Base-by-base conservation (phyloP, 2,888 invertebrate genomes). In the Drosophila cognata region DNA sequence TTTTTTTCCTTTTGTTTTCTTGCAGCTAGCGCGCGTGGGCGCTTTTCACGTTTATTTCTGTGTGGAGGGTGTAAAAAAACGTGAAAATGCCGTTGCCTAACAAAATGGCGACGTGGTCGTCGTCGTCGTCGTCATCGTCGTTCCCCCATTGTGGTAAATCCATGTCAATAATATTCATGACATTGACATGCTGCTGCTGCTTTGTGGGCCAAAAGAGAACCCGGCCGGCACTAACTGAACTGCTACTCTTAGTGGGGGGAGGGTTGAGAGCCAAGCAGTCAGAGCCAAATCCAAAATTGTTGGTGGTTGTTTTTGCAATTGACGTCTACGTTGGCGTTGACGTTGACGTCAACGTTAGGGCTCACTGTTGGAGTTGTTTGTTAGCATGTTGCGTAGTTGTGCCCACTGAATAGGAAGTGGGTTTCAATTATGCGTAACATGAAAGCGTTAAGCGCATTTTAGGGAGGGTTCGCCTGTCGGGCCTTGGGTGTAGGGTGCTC, bases 101-200 rank as follows among this genome's bases (percentile, higher is more conserved):
- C 79, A 84, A 72, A 74, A 89, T 80, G 74, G 87, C 79, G 82
- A n/a, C 65, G 29, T 43, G 25, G 38, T 28, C 38, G 31, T 31
- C 25, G 28, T n/a, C 50, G 69, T 63, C 35, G 35, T 18, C 21
- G 21, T n/a, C 29, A 1, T 33, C 52, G 11, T 33, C 33, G 10
- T 33, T 4, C 10, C 33, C 55, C 56, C 28, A 55, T 68, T 74
- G 77, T 50, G 71, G 74, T 62, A 89, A 86, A 85, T 86, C 79
- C 83, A 85, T 85, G 85, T 86, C 86, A 89, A 86, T 85, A 86
- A 89, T 86, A 85, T 89, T 89, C 90, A 88, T 82, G 90, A 82
- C 88, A 89, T 86, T 89, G 85, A 89, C 88, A 86, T 89, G 82
- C 46, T 25, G 36, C 80, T 89, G 8, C 38, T 38, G 46, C 81